These are phyloP conservation scores for Nannoperca australis DNA, from an alignment of 2,797 vertebrate genomes.

Conservation along the genomic window DNA sequence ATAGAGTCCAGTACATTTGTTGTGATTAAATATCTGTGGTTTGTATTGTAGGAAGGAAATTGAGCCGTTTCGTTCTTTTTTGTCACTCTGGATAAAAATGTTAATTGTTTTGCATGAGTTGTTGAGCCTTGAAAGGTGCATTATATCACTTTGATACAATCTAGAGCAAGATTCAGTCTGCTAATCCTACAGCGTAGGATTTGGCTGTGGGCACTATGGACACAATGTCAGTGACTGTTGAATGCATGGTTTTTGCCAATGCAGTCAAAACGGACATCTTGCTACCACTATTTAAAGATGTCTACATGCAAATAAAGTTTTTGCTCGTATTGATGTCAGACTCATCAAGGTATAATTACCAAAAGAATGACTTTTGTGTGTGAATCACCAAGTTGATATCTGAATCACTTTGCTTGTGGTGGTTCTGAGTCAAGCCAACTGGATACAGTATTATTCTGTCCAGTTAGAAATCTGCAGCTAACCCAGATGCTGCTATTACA, in stretches of 20 bases:
- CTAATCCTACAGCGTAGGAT: conserved; percentile 54
- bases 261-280: conserved; percentile 9
- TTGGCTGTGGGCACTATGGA: conserved; percentile 24
- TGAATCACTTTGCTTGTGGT: conserved; percentile 37
- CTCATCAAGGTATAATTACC: neutral
- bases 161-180: conserved; percentile 47
- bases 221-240: conserved; percentile 48
- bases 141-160: conserved; percentile 36
- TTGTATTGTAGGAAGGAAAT: conserved; percentile 19
- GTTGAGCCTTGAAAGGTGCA: conserved; percentile 19
- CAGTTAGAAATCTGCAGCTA: conserved; percentile 12
- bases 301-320: neutral
- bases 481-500: conserved; percentile 26
- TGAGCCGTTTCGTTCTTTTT: conserved; percentile 15
- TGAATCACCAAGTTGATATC: conserved; percentile 30
- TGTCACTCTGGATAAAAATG: conserved; percentile 4
- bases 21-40: conserved; percentile 8
- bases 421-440: conserved; percentile 60
- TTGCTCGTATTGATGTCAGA: neutral
- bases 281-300: neutral
- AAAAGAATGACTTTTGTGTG: neutral
- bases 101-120: neutral
- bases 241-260: conserved; percentile 39
- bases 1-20: conserved; percentile 30
- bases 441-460: conserved; percentile 21